Conservation (phyloP, 1,140 invertebrate species). For the Hypsibius dujardini region DNA sequence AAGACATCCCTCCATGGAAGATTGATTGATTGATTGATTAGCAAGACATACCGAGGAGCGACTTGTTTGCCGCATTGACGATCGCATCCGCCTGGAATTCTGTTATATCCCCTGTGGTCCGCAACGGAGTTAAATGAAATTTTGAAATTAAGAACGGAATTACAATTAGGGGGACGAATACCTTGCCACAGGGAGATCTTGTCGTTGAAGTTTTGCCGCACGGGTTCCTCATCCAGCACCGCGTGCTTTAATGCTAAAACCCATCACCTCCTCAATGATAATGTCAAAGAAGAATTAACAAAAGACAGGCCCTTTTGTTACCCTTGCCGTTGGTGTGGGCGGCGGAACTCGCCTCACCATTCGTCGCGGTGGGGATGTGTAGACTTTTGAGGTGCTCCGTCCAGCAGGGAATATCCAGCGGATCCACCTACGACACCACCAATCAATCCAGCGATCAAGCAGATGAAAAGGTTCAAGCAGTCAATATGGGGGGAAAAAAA, state of each 20-base stretch:
- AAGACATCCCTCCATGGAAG: slow-evolving; percentile 14
- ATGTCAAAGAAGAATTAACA: background rate
- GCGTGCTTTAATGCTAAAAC: background rate
- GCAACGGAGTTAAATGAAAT: no score
- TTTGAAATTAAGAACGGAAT: slow-evolving; percentile 3
- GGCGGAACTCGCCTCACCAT: background rate
- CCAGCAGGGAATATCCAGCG: slow-evolving; percentile 2
- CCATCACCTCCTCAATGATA: background rate
- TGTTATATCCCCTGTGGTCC: slow-evolving; percentile 56
- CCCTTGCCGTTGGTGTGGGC: background rate
- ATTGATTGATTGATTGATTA: slow-evolving; percentile 18
- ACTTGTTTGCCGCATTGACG: slow-evolving; percentile 73
- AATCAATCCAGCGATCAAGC: no score
- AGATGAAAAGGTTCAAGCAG: no score
- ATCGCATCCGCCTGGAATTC: slow-evolving; percentile 68
- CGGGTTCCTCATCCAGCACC: slow-evolving; percentile 14
- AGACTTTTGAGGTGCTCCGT: slow-evolving; percentile 2
- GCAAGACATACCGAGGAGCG: slow-evolving; percentile 40
- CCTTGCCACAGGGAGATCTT: slow-evolving; percentile 28
- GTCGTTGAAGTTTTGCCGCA: slow-evolving; percentile 24
- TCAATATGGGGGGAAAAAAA: no score
- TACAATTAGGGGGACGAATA: background rate
- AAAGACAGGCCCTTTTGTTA: background rate
- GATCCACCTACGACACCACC: background rate
- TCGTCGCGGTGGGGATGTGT: background rate